These are phyloP conservation scores for Drosophila infuscata DNA, from an alignment of 2,888 invertebrate species.

Conservation along the genomic window DNA sequence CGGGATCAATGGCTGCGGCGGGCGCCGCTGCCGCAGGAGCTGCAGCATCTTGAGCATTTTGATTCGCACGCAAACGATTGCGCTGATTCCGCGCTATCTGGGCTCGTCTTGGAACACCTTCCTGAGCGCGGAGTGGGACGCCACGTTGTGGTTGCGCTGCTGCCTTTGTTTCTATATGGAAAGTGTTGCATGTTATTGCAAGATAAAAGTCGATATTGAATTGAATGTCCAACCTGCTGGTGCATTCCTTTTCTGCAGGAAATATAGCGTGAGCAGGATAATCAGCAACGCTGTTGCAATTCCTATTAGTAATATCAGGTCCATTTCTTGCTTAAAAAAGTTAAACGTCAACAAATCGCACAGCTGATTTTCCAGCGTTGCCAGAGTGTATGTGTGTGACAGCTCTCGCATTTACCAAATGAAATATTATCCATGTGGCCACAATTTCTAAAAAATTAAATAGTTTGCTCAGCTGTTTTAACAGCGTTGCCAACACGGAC, in stretches of 20 bases:
- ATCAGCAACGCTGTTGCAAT: conserved; percentile 84
- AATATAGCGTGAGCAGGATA: conserved; percentile 83
- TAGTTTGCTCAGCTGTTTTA: conserved; percentile 57
- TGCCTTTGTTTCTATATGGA: conserved; percentile 55
- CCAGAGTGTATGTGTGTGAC: conserved; percentile 24
- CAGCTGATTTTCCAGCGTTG: conserved; percentile 56
- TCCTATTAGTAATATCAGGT: conserved; percentile 85
- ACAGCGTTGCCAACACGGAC: conserved; percentile 40
- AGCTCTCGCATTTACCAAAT: not conserved
- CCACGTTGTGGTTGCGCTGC: conserved; percentile 74
- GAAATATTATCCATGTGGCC: not conserved
- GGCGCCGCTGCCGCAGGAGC: conserved; percentile 82
- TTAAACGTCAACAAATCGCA: conserved; percentile 78
- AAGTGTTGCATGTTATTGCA: not conserved
- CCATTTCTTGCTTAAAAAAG: conserved; percentile 82
- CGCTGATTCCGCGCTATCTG: conserved; percentile 91
- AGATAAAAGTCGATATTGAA: conserved; percentile 5
- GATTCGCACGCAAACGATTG: conserved; percentile 82
- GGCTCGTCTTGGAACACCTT: conserved; percentile 89
- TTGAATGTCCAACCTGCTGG: conserved; percentile 46
- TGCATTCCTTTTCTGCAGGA: conserved; percentile 77
- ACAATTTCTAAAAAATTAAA: conserved; percentile 48
- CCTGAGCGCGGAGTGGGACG: conserved; percentile 83
- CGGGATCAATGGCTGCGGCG: conserved; percentile 85
- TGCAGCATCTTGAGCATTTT: conserved; percentile 84